These are phyloP conservation scores for Trichogramma pretiosum DNA, from an alignment of 1,140 invertebrate species.

Conservation along the genomic window DNA sequence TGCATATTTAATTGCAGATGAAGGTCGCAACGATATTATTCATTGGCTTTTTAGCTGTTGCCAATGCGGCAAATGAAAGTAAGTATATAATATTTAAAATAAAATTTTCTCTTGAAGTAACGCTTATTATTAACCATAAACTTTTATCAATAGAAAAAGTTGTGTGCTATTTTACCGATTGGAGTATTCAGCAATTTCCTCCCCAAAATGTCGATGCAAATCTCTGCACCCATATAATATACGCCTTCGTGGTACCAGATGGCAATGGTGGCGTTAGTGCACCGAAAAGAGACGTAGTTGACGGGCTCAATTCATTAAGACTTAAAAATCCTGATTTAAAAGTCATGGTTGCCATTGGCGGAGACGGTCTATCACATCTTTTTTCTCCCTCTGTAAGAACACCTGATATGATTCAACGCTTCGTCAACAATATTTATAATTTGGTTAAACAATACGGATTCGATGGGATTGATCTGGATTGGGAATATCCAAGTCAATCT, in stretches of 20 bases:
- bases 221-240: constrained; percentile 62
- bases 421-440: constrained; percentile 51
- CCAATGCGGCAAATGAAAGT: no score
- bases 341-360: constrained; percentile 61
- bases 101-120: no score
- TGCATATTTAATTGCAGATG: no score
- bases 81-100: no score
- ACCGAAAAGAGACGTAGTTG: constrained; percentile 51
- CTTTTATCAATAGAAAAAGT: constrained; percentile 49
- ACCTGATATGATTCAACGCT: constrained; percentile 45
- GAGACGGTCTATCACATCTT: constrained; percentile 55
- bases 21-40: no score
- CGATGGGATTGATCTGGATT: constrained; percentile 73
- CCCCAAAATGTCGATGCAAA: constrained; percentile 51
- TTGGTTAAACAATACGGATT: constrained; percentile 58
- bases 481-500: constrained; percentile 67
- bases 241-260: constrained; percentile 56
- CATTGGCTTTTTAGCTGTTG: no score
- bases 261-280: constrained; percentile 43
- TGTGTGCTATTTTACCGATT: constrained; percentile 57
- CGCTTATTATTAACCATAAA: no score
- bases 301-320: constrained; percentile 47
- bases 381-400: constrained; percentile 53
- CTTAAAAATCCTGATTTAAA: constrained; percentile 54
- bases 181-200: constrained; percentile 55